Conservation (phyloP, 2,797 vertebrate species). For the Novumbra hubbsi region DNA sequence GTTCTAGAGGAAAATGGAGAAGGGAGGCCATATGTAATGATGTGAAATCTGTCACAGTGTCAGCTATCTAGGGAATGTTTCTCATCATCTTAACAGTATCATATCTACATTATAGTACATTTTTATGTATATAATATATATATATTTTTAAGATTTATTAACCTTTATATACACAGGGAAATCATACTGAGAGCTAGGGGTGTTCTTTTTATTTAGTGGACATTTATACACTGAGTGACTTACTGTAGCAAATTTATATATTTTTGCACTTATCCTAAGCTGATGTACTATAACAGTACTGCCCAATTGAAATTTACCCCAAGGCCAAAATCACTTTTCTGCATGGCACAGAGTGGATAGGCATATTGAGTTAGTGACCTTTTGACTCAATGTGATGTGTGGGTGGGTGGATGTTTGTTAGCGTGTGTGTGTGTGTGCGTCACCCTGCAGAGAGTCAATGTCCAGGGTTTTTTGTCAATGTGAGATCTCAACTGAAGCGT, state of each 20-base stretch:
- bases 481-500: neutral
- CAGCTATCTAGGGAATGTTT: neutral
- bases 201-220: no score
- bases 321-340: neutral
- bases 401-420: slow-evolving; percentile 1
- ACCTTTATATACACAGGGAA: no score
- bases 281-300: neutral
- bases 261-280: neutral
- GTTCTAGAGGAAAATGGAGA: neutral
- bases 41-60: neutral
- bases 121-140: no score
- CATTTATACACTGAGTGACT: no score
- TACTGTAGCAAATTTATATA: no score
- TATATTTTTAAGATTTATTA: no score
- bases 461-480: neutral
- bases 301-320: neutral
- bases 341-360: neutral
- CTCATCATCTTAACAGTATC: neutral
- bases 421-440: neutral
- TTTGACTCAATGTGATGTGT: neutral
- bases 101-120: no score
- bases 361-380: neutral
- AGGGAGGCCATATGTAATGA: neutral
- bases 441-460: neutral
- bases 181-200: no score